Base-by-base conservation (phyloP, 2,888 invertebrate genomes). In the Neoscelio sp. region DNA sequence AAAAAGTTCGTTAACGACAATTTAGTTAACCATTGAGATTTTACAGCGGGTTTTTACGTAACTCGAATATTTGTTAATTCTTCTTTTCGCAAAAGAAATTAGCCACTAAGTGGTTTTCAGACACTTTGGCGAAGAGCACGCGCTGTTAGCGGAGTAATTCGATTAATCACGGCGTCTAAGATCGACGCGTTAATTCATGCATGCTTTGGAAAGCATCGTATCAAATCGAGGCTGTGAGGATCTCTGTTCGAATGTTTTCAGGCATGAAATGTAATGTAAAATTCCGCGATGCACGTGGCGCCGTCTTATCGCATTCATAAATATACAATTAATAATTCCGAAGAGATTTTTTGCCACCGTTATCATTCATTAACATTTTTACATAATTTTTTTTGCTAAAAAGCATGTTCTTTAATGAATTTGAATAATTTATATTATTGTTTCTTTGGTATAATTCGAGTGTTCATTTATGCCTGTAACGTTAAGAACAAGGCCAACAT, bases 251-350 rank as follows among this genome's bases (percentile, higher is more conserved):
- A 73, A 85, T 78, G 84, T 87, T 85, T 83, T 86, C 82, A 84
- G 81, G 85, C 88, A 82, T 87, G 87, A 89, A 88, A 89, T 87
- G 85, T 82, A 84, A 88, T 88, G 86, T 87, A 85, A 85, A 86
- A 84, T 85, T 82, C 83, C 82, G 81, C 84, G 85, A 85, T 86
- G 84, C 85, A 84, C 83, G 82, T 78, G 88, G 88, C 88, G 88
- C 87, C 87, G 73, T 82, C 80, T 79, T 60, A 71, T 54, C 40
- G 46, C 8, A n/a, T 38, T 44, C 56, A 70, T 70, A 58, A 77
- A 71, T 65, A 71, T 71, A 65, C 48, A 65, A 71, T 52, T 65
- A 77, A 65, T 65, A 71, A 76, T 42, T 44, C 65, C 50, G 48
- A 35, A 60, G 38, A 77, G 2, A 62, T 17, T 60, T 79, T 70